phyloP scores from a whole-genome alignment of 2,797 vertebrate species.

The Pelodytes ibericus region DNA sequence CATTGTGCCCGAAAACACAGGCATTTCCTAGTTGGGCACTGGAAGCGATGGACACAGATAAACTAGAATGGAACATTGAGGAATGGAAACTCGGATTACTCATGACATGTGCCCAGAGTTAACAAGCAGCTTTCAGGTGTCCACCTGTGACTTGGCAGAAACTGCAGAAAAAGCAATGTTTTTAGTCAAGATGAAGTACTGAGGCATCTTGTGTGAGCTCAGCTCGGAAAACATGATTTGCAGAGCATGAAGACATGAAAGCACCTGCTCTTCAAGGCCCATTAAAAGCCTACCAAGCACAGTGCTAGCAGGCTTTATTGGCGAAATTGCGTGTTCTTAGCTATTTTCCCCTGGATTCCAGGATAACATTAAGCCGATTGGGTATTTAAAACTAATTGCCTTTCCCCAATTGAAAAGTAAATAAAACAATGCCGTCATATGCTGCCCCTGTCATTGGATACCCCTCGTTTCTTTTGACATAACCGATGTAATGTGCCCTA shows the following conservation, averaged over 20 bases:
- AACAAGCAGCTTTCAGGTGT: constrained; percentile 30
- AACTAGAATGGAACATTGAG: neutral
- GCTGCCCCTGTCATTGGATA: too few relatives aligned
- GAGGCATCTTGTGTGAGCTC: constrained; percentile 34
- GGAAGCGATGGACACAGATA: neutral
- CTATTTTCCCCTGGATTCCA: neutral
- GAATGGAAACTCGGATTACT: constrained; percentile 12
- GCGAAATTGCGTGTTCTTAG: neutral
- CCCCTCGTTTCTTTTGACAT: too few relatives aligned
- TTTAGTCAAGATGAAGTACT: constrained; percentile 27
- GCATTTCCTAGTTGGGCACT: neutral
- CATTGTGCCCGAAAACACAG: neutral
- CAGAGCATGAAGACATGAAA: constrained; percentile 20
- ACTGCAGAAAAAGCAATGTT: constrained; percentile 20
- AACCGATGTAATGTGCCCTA: too few relatives aligned
- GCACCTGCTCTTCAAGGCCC: constrained; percentile 22
- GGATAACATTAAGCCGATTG: neutral
- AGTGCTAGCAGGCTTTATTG: neutral
- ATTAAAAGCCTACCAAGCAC: neutral
- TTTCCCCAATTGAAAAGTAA: neutral
- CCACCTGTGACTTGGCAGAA: constrained; percentile 42
- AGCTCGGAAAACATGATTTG: constrained; percentile 37
- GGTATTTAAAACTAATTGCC: neutral
- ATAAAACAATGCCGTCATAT: neutral
- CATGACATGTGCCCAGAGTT: neutral